Conservation (phyloP, 2,888 invertebrate species). For the Eutolmus rufibarbis region DNA sequence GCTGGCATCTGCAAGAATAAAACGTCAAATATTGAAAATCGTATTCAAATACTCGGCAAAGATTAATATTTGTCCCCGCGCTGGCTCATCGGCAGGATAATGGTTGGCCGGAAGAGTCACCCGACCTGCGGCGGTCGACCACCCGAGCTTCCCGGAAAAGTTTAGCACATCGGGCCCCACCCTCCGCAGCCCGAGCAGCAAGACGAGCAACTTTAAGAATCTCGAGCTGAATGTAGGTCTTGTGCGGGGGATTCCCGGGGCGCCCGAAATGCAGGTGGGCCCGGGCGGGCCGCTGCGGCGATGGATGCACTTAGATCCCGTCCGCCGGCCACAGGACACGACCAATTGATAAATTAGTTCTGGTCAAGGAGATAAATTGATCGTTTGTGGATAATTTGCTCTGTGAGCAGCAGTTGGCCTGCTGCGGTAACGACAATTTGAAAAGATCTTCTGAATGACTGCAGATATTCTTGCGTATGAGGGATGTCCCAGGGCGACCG, state of each 20-base stretch:
- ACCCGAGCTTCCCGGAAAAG: neutral
- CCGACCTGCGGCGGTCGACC: neutral
- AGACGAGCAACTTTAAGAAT: constrained; percentile 32
- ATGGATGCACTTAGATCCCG: neutral
- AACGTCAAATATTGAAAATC: constrained; percentile 28
- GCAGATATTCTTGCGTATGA: constrained; percentile 25
- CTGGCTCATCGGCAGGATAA: neutral
- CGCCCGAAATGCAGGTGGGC: neutral
- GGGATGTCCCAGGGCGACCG: neutral
- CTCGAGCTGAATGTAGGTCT: neutral
- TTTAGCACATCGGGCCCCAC: neutral
- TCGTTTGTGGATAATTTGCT: constrained; percentile 35
- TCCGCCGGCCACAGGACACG: constrained; percentile 10
- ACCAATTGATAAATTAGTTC: constrained; percentile 41
- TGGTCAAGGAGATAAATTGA: constrained; percentile 38
- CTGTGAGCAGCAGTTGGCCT: neutral
- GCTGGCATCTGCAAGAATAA: constrained; percentile 12
- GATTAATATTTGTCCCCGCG: constrained; percentile 7
- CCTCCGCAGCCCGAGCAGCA: neutral
- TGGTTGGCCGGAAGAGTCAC: neutral
- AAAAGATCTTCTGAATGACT: constrained; percentile 17
- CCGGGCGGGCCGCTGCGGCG: neutral
- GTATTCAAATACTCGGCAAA: neutral
- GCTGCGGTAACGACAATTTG: constrained; percentile 35
- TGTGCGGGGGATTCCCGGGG: neutral